Base-by-base conservation (phyloP, 1,140 invertebrate species). In the Portunus trituberculatus region DNA sequence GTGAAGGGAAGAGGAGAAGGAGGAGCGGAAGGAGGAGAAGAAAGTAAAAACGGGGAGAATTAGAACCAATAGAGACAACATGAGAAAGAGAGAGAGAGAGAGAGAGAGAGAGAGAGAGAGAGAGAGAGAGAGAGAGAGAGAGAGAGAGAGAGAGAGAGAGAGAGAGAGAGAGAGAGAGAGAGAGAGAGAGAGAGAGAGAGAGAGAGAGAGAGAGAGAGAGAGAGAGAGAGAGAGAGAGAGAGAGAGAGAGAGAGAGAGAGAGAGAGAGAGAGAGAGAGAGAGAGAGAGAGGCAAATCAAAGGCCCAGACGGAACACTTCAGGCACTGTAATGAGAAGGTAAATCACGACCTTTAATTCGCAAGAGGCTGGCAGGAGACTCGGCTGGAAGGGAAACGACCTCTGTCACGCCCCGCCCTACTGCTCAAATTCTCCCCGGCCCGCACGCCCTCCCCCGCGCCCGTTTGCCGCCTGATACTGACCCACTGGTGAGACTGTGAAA, bases 311-410 rank as follows among this genome's bases (percentile, higher is more conserved):
- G 16, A 76, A 12, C 16, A 59, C 67, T 29, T 88, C 28, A 28
- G 86, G 32, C 32, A 88, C 86, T 32, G 86, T 88, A 88, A 88
- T 88, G 86, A 88, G 45, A 46, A 88, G 86, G 86, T 88, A 88
- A 88, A 88, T 88, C 86, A 88, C 86, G 86, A 46, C 25, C 31
- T 8, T 88, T 86, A 86, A 59, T 59, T 59, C 67, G 20, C 25
- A 1, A 76, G 67, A 20, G 67, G n/a, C 67, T 7, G 67, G 20
- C 20, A 20, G 67, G 67, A n/a, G 67, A 76, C 6, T 20, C 20
- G n/a, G 67, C 12, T 1, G 67, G 67, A 39, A 25, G 86, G n/a
- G 16, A 88, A 39, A 88, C 0, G 45, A 29, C 16, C 86, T 28
- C 86, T 88, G 10, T 4, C 31, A 31, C 86, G 32, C 86, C 45